Evolutionary conservation across 1,140 invertebrate species (phyloP).

Genomic region (Druon quercuslanigerum): DNA sequence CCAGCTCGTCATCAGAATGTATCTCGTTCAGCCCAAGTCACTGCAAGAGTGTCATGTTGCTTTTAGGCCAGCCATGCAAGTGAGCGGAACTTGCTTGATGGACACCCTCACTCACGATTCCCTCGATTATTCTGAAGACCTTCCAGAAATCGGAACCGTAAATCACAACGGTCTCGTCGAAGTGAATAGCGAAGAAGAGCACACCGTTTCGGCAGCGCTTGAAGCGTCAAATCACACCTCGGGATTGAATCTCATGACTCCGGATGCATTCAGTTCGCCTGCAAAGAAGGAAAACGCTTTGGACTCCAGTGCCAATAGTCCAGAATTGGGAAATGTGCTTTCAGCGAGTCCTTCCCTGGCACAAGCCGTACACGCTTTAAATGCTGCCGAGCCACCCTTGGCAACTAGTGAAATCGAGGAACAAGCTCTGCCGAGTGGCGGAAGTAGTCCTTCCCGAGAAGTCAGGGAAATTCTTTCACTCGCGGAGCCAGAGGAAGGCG

Average conservation of each 20-base stretch:
- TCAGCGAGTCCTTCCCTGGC: conserved; percentile 65
- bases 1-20: conserved; percentile 82
- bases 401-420: conserved; percentile 66
- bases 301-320: conserved; percentile 63
- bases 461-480: conserved; percentile 86
- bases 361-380: conserved; percentile 63
- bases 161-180: conserved; percentile 74
- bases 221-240: conserved; percentile 65
- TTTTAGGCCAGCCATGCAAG: conserved; percentile 78
- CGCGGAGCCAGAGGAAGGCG: conserved; percentile 72
- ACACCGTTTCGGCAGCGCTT: conserved; percentile 49
- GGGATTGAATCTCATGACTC: conserved; percentile 86
- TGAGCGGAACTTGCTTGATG: conserved; percentile 51
- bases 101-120: conserved; percentile 66
- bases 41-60: conserved; percentile 90
- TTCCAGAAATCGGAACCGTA: conserved; percentile 59
- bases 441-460: conserved; percentile 90
- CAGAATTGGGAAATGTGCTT: conserved; percentile 64
- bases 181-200: conserved; percentile 75
- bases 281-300: conserved; percentile 72
- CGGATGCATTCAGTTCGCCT: conserved; percentile 89
- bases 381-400: conserved; percentile 60
- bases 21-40: conserved; percentile 91
- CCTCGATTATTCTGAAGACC: conserved; percentile 65
- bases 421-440: conserved; percentile 78